A percentile compares a stretch with the other conserved stretches of the same genome.
Evolutionary conservation across 2,113 vertebrate genomes (phyloP).

Genomic region (Colistium nudipinnis): DNA sequence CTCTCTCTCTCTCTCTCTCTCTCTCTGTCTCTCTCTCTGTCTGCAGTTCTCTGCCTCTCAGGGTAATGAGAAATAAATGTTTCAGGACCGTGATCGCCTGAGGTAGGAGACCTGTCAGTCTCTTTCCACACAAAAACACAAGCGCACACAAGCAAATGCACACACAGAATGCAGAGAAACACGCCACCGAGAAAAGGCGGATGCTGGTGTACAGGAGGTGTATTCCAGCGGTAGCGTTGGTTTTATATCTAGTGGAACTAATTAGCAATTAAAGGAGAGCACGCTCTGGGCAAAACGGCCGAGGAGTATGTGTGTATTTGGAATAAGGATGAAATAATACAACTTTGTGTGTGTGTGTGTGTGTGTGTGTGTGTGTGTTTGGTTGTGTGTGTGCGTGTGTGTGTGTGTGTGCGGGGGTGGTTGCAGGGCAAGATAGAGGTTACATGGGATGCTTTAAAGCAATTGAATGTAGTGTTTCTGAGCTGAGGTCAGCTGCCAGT

Average conservation of each 20-base stretch:
- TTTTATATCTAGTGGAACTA: slow-evolving; percentile 64
- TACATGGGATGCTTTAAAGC: slow-evolving; percentile 47
- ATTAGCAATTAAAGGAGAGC: slow-evolving; percentile 66
- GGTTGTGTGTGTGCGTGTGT: slow-evolving; percentile 1
- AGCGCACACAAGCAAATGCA: slow-evolving; percentile 5
- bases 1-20: not conserved
- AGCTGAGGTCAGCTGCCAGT: slow-evolving; percentile 41
- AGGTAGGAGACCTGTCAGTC: slow-evolving; percentile 60
- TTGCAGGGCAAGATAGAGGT: slow-evolving; percentile 50
- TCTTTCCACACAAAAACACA: slow-evolving; percentile 44
- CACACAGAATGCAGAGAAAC: slow-evolving; percentile 6
- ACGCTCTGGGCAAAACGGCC: slow-evolving; percentile 41
- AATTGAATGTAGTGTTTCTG: slow-evolving; percentile 54
- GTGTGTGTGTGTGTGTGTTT: slow-evolving; percentile 11
- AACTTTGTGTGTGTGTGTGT: not conserved
- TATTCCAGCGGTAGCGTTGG: slow-evolving; percentile 31
- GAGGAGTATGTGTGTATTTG: slow-evolving; percentile 19
- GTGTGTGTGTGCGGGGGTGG: slow-evolving; percentile 46
- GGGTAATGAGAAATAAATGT: slow-evolving; percentile 76
- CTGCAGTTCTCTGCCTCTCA: slow-evolving; percentile 42
- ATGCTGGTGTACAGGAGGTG: slow-evolving; percentile 5
- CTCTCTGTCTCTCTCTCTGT: not conserved
- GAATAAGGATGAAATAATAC: slow-evolving; percentile 20
- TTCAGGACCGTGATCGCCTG: slow-evolving; percentile 64
- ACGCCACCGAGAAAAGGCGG: slow-evolving; percentile 17